Evolutionary conservation across 2,888 invertebrate genomes (phyloP).

Genomic region (Standfussiana lucernea): DNA sequence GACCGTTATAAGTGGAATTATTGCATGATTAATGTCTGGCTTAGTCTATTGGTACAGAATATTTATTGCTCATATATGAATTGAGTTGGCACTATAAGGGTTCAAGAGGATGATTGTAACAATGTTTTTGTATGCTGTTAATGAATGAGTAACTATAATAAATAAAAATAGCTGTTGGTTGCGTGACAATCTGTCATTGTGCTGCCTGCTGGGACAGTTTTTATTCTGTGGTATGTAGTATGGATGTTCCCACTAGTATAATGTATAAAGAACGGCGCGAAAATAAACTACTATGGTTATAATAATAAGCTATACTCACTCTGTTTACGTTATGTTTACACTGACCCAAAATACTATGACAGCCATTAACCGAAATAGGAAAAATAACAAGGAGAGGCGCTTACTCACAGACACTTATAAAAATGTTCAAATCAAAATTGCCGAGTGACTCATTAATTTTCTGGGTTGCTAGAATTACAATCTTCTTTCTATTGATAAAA

Average conservation of each 20-base stretch:
- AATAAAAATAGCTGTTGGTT: constrained; percentile 45
- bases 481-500: constrained; percentile 4
- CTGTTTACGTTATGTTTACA: constrained; percentile 41
- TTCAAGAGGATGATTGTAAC: constrained; percentile 3
- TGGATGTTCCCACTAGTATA: not conserved
- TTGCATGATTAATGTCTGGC: constrained; percentile 36
- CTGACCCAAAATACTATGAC: constrained; percentile 35
- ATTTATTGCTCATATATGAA: constrained; percentile 27
- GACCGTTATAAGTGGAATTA: constrained; percentile 19
- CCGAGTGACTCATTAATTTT: not conserved
- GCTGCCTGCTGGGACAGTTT: constrained; percentile 3
- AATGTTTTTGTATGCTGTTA: constrained; percentile 30
- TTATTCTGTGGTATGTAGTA: constrained; percentile 17
- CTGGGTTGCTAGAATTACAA: not conserved
- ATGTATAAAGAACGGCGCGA: not conserved
- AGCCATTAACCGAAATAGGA: constrained; percentile 25
- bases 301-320: constrained; percentile 28
- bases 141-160: constrained; percentile 38
- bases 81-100: constrained; percentile 6
- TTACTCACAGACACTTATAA: constrained; percentile 1
- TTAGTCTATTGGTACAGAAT: constrained; percentile 29
- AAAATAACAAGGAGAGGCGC: constrained; percentile 34
- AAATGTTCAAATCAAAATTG: constrained; percentile 1
- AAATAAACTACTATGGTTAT: constrained; percentile 25
- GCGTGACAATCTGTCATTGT: constrained; percentile 33